Base-by-base conservation (phyloP, 92 coral and sea anemone species). In the Porites evermanni region DNA sequence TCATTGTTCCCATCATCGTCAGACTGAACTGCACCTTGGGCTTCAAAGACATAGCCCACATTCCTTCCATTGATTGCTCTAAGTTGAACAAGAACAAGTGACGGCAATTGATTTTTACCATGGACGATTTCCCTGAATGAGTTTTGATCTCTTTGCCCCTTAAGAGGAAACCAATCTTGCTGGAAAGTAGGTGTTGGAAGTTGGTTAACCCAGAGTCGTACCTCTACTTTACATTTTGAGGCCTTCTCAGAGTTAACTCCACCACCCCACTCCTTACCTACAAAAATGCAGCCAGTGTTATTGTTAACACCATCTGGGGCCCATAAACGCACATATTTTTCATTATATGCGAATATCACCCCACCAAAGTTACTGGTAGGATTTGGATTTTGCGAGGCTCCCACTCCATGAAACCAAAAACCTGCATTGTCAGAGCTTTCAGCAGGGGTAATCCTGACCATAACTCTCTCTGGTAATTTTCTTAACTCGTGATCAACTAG, bases 301-400 rank as follows among this genome's bases (percentile, higher is more conserved):
- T 64, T 90, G 67, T 88, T 72, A 17, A 53, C 60, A 50, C 82
- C 82, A 87, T 87, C 88, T 6, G 99, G 97, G 38, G 93, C 89
- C 99, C 99, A 97, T 4, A 97, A 76, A 38, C 93, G 93, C 64
- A 97, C 91, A 50, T 74, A 84, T 75, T 91, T 88, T 26, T 92
- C 97, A 78, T 92, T 91, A 83, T 95, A 97, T 10, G 98, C 99
- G 85, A 95, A 97, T 71, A 97, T 93, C 18, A 95, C 98, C 24
- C 99, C 99, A 11, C 99, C 99, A 89, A 87, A 97, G 60, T 91
- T 84, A 18, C 85, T 87, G 3, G 67, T 80, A 26, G 92, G 90
- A 77, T 86, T 86, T 8, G 95, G 87, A 74, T 97, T 97, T 79
- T 97, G 99, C 12, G 98, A 95, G 1, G 98, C 88, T 63, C 93